Percentiles rank a stretch among this genome's conserved stretches.
phyloP scores from a whole-genome alignment of 2,888 invertebrate species.

The Cyaniris semiargus region DNA sequence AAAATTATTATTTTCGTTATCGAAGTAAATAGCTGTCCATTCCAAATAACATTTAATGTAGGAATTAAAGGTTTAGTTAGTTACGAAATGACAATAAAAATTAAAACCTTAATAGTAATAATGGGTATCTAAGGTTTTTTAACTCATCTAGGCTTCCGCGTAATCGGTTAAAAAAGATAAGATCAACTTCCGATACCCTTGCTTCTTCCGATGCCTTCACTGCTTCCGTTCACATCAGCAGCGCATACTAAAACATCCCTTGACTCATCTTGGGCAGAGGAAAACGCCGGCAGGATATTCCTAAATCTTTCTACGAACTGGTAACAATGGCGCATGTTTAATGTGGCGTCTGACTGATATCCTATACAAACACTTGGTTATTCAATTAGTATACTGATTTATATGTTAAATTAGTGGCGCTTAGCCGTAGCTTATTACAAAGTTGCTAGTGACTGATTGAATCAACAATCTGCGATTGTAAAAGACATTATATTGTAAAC shows the following conservation, averaged over 20 bases:
- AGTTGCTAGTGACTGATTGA: no score
- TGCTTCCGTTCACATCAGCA: background rate
- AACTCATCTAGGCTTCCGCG: background rate
- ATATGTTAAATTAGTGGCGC: background rate
- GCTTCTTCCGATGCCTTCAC: background rate
- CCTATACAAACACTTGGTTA: background rate
- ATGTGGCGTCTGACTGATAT: background rate
- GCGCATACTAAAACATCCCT: slow-evolving; percentile 1
- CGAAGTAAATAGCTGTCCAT: no score
- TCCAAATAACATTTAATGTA: no score
- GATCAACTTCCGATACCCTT: background rate
- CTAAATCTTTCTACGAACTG: slow-evolving; percentile 1
- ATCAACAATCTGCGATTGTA: background rate
- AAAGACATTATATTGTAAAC: no score
- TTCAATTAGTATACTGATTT: background rate
- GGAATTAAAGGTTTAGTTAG: no score
- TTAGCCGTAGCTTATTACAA: background rate
- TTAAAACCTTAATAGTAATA: no score
- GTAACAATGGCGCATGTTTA: background rate
- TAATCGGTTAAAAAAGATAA: background rate
- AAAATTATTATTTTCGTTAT: no score
- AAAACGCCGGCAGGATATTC: slow-evolving; percentile 7
- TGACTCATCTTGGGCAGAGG: background rate
- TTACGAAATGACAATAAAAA: no score
- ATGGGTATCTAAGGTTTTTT: no score